Evolutionary conservation across 2,113 vertebrate species (phyloP).

Genomic region (Hepsetus odoe): DNA sequence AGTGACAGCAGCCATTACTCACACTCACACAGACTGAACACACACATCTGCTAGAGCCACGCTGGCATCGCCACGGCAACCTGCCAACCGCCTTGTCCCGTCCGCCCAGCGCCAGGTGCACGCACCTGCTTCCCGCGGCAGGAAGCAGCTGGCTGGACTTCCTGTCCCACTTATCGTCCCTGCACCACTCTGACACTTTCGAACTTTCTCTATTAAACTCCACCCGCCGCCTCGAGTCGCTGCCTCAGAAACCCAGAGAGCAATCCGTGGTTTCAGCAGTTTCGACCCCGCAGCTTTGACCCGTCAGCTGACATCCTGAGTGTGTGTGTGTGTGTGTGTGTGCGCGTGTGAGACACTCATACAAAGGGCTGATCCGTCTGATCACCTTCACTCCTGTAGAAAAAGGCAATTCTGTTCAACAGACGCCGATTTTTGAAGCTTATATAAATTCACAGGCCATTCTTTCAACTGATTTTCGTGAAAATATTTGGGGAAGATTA

Average conservation of each 20-base stretch:
- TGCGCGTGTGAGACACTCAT: slow-evolving; percentile 10
- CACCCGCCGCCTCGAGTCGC: not conserved
- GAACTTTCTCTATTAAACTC: slow-evolving; percentile 50
- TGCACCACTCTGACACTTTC: slow-evolving; percentile 41
- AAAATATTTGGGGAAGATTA: too few species aligned
- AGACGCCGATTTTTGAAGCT: too few species aligned
- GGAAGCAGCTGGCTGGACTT: slow-evolving; percentile 45
- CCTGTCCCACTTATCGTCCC: slow-evolving; percentile 47
- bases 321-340: slow-evolving; percentile 16
- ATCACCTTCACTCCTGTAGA: too few species aligned
- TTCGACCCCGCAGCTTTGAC: slow-evolving; percentile 76
- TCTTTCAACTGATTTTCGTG: too few species aligned
- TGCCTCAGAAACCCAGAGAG: slow-evolving; percentile 51
- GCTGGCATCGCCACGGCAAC: slow-evolving; percentile 22
- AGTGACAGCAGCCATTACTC: slow-evolving; percentile 83
- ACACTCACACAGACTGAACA: slow-evolving; percentile 89
- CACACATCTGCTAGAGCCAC: slow-evolving; percentile 85
- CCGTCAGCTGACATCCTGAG: slow-evolving; percentile 62
- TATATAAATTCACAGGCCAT: too few species aligned
- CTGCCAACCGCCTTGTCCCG: not conserved
- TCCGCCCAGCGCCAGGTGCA: not conserved
- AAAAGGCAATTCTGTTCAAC: too few species aligned
- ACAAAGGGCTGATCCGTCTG: slow-evolving; percentile 20
- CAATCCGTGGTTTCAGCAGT: slow-evolving; percentile 74
- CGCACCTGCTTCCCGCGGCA: slow-evolving; percentile 27